Evolutionary conservation across 2,113 vertebrate species (phyloP), one percentile per base, ranked within the genome.

Genomic region (Trematomus loennbergii): DNA sequence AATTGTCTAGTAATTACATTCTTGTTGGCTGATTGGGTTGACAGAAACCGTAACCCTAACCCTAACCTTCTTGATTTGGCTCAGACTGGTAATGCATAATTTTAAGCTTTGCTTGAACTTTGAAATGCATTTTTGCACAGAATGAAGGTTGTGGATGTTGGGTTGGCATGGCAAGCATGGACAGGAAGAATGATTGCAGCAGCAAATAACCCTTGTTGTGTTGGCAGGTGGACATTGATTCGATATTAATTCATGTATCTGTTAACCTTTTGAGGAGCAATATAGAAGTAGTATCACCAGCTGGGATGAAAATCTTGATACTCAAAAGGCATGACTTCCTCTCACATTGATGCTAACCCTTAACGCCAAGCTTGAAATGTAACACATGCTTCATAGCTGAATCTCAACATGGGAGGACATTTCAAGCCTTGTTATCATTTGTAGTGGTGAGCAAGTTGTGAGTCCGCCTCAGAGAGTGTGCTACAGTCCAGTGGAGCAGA

Each of bases 401-500:
- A 76, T 29, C 29, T 29, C 29, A 29, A 53, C 25, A 80, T 36
- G 25, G 36, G 2, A 22, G 60, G 22, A 49, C 17, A 53, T 10
- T 43, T 49, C 4, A 0, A 72, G n/a, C 18, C 12, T 64, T 52
- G 53, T 52, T 40, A 65, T 75, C 49, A 54, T 62, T 9, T 63
- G 64, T 18, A 64, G 40, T n/a, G 20, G 59, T 60, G 62, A 68
- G 53, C 70, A 57, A 58, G 78, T 84, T 81, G 54, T 64, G 54
- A 72, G 82, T 67, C 18, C 68, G 75, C 25, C 69, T 48, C 43
- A 80, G 62, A 75, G 74, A 91, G 75, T 80, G 79, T 75, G 72
- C 82, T 64, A 48, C 82, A 87, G 87, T 71, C 82, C 80, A 90
- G 63, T 92, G 82, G 83, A 89, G 90, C 91, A 87, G 90, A 92